Evolutionary conservation across 2,888 invertebrate species (phyloP).

Genomic region (Thereva unica): DNA sequence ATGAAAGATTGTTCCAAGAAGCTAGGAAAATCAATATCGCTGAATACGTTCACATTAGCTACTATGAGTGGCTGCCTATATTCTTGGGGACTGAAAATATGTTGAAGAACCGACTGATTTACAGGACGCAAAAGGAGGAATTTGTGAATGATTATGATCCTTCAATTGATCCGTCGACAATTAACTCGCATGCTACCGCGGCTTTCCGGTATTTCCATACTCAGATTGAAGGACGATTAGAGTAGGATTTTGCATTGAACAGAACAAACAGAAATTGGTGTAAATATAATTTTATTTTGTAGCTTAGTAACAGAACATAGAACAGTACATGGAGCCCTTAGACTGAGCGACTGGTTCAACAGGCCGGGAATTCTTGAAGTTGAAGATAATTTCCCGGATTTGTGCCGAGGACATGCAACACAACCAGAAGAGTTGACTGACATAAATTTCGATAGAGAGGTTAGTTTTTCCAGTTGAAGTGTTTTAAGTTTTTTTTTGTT

Average conservation of each 20-base stretch:
- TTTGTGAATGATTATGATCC: conserved; percentile 61
- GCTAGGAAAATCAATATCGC: conserved; percentile 60
- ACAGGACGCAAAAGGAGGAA: conserved; percentile 48
- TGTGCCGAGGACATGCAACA: conserved; percentile 74
- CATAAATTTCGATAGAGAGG: conserved; percentile 68
- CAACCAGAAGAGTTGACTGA: conserved; percentile 80
- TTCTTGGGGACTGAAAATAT: conserved; percentile 58
- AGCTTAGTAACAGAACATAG: conserved; percentile 60
- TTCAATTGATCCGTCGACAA: conserved; percentile 62
- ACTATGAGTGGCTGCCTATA: conserved; percentile 62
- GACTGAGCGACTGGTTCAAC: conserved; percentile 62
- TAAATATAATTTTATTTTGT: conserved; percentile 39
- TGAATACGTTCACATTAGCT: conserved; percentile 61
- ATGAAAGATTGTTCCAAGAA: conserved; percentile 61
- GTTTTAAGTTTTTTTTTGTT: not conserved
- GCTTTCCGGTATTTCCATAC: conserved; percentile 70
- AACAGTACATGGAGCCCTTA: conserved; percentile 55
- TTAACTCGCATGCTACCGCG: conserved; percentile 67
- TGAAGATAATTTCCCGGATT: conserved; percentile 67
- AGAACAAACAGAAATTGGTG: no score
- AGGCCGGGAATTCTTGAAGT: conserved; percentile 62
- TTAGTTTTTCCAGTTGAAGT: conserved; percentile 36
- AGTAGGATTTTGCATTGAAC: conserved; percentile 54
- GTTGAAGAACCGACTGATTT: conserved; percentile 56
- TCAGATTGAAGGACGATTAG: conserved; percentile 61